Evolutionary conservation across 2,113 vertebrate genomes (phyloP).

Genomic region (Thunnus maccoyii): DNA sequence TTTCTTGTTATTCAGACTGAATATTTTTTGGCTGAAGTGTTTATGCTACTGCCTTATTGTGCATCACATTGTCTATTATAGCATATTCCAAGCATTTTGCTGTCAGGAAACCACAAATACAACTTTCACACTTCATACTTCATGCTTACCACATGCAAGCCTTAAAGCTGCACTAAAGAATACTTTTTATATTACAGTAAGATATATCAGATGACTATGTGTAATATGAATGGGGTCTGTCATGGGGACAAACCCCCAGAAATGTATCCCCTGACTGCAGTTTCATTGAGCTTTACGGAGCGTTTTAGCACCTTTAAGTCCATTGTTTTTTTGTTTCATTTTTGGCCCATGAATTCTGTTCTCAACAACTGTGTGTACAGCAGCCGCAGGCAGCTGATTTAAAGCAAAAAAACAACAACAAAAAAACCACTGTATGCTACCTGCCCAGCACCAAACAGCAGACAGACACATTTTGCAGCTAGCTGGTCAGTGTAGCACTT

Average conservation of each 20-base stretch:
- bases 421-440: no score
- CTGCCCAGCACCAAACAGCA: no score
- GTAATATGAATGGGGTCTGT: neutral
- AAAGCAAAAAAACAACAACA: no score
- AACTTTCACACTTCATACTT: neutral
- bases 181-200: no score
- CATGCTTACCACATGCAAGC: neutral
- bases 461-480: neutral
- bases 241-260: neutral
- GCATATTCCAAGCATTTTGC: neutral
- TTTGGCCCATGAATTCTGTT: no score
- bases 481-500: neutral
- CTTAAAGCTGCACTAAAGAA: neutral
- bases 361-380: no score
- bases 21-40: slow-evolving; percentile 28
- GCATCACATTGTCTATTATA: slow-evolving; percentile 2
- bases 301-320: neutral
- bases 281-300: neutral
- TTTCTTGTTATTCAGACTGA: slow-evolving; percentile 64
- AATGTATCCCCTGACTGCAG: neutral
- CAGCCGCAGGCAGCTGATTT: no score
- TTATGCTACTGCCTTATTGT: slow-evolving; percentile 53
- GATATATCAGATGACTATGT: neutral
- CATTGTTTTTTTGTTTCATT: neutral
- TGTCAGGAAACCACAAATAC: slow-evolving; percentile 7